Evolutionary conservation across 2,797 vertebrate species (phyloP).

Genomic region (Propithecus deckenii): DNA sequence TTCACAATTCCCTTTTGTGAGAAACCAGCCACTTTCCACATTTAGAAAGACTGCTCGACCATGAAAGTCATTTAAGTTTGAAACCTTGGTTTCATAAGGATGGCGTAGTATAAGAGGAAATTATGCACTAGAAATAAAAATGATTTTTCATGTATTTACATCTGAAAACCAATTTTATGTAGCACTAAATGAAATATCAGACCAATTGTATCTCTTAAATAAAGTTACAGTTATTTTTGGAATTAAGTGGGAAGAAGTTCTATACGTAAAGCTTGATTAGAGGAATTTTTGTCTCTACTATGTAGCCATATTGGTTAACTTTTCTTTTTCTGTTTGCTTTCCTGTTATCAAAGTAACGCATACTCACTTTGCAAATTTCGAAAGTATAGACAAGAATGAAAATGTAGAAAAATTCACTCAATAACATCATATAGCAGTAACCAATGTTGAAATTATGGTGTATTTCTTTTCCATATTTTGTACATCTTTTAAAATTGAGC

Average conservation of each 20-base stretch:
- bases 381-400: not conserved
- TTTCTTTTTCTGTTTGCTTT: not conserved
- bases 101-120: not conserved
- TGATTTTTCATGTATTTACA: not conserved
- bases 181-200: not conserved
- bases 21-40: not conserved
- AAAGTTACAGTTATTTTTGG: not conserved
- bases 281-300: not conserved
- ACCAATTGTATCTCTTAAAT: not conserved
- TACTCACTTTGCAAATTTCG: not conserved
- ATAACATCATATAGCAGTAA: not conserved
- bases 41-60: not conserved
- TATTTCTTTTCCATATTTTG: not conserved
- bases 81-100: not conserved
- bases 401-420: not conserved
- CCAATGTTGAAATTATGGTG: not conserved
- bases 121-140: not conserved
- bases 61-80: not conserved
- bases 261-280: not conserved
- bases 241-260: not conserved
- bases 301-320: not conserved
- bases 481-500: not conserved
- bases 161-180: not conserved
- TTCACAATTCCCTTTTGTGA: not conserved
- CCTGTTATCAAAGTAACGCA: not conserved